Evolutionary conservation across 2,113 vertebrate species (phyloP).

Genomic region (Lepus americanus): DNA sequence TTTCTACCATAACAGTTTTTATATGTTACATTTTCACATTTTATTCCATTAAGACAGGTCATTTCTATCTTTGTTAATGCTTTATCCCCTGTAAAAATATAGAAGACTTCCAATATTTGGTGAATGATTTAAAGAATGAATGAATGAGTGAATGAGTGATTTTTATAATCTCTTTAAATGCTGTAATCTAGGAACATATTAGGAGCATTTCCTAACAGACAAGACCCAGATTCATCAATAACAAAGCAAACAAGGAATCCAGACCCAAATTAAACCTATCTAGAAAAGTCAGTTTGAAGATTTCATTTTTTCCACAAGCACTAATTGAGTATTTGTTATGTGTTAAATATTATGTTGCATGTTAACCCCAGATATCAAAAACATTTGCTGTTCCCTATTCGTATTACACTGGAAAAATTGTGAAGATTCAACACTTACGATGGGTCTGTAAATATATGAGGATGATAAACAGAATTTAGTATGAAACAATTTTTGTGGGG

Average conservation of each 20-base stretch:
- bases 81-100: not conserved
- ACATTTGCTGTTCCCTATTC: not conserved
- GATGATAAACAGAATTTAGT: not conserved
- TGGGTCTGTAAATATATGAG: not conserved
- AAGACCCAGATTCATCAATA: not conserved
- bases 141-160: not conserved
- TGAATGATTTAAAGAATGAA: constrained; percentile 15
- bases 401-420: not conserved
- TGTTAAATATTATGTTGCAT: not conserved
- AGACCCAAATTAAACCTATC: not conserved
- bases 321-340: not conserved
- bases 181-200: not conserved
- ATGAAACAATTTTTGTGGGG: not conserved
- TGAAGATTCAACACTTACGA: not conserved
- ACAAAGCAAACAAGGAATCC: not conserved
- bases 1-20: not conserved
- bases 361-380: not conserved
- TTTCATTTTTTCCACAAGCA: constrained; percentile 8
- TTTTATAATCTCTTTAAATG: constrained; percentile 42
- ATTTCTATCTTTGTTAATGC: not conserved
- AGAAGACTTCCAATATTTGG: not conserved
- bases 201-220: not conserved
- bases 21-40: not conserved
- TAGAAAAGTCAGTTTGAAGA: not conserved
- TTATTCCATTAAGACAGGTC: not conserved